Evolutionary conservation across 2,888 invertebrate species (phyloP), one percentile per base, ranked within the genome.

Genomic region (Tribolium freemani): DNA sequence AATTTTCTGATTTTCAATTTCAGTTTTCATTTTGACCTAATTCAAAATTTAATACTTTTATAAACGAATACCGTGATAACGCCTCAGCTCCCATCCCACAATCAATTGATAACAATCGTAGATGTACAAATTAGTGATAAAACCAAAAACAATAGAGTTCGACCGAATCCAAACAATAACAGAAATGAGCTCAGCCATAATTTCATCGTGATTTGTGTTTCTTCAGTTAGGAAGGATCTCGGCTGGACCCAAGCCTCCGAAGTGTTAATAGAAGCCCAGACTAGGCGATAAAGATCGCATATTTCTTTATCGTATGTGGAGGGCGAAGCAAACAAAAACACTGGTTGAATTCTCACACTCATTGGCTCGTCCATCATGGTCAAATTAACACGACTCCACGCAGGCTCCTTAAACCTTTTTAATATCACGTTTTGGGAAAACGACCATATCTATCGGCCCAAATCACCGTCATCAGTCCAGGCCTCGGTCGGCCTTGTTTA

Each of bases 401-500:
- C 50, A 60, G 70, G 53, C 61, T 64, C 50, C 54, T 71, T 68
- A 46, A 66, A 68, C 69, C 61, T 69, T 74, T 69, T 71, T 64
- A 71, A 75, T 74, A 71, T 75, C 71, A 58, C 73, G 71, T 74
- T 74, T 74, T 69, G 74, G 75, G 60, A 69, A 56, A 66, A 75
- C 75, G 70, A 56, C 63, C 60, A 69, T 69, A 73, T 61, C 66
- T 75, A 76, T 79, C 76, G 71, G 72, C 71, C 72, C 66, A 72
- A 73, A 79, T 78, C 76, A 76, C 72, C 77, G 68, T 77, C 76
- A 76, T 74, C 69, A 74, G 57, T 45, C 53, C 63, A 58, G 44
- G 57, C 45, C 58, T 54, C 68, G 71, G 56, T 68, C 72, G 71
- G 74, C 73, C 82, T 81, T 82, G 81, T 83, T 83, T 82, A 82